Evolutionary conservation across 2,888 invertebrate species (phyloP).

Genomic region (Sepiola atlantica): DNA sequence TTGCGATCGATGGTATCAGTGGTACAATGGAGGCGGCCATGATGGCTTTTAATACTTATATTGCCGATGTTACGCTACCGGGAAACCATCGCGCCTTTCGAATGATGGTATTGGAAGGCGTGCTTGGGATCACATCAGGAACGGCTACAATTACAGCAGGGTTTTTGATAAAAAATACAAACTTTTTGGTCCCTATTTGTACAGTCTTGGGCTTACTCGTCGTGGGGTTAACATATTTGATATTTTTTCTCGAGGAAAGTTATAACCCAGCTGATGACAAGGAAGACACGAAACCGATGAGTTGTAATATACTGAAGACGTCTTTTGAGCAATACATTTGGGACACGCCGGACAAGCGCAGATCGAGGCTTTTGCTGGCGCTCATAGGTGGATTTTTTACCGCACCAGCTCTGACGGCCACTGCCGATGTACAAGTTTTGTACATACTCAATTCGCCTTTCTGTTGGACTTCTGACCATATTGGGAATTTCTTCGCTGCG

Average conservation of each 20-base stretch:
- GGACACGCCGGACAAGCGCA: not conserved
- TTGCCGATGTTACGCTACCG: not conserved
- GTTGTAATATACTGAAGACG: not conserved
- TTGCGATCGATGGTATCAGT: not conserved
- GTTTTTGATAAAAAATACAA: not conserved
- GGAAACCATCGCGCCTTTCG: not conserved
- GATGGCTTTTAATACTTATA: not conserved
- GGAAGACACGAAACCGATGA: not conserved
- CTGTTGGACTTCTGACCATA: constrained; percentile 8
- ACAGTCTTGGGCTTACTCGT: not conserved
- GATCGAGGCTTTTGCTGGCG: not conserved
- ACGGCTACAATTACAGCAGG: not conserved
- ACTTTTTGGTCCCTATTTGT: not conserved
- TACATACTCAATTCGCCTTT: not conserved
- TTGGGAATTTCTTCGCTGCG: not conserved
- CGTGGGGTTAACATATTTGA: not conserved
- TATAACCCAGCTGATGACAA: not conserved
- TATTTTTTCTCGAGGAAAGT: not conserved
- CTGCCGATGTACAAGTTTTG: not conserved
- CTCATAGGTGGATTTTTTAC: not conserved
- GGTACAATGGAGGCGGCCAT: not conserved
- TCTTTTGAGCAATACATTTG: not conserved
- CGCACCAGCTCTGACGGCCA: not conserved
- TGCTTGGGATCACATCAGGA: not conserved
- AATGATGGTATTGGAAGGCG: not conserved